phyloP scores from a whole-genome alignment of 2,113 vertebrate species.

The Syngnathus floridae region DNA sequence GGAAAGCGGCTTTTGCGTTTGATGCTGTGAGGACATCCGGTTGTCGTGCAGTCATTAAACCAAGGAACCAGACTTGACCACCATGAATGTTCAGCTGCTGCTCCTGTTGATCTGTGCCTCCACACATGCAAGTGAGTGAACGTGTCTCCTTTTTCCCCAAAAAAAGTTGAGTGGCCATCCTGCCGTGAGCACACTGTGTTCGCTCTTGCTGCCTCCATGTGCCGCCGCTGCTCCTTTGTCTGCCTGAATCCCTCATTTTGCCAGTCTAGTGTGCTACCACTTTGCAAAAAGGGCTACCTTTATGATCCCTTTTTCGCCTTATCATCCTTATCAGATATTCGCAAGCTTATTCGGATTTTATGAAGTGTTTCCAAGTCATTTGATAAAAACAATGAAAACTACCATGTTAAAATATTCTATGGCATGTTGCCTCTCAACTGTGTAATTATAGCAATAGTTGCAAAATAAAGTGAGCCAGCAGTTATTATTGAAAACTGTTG shows the following conservation, averaged over 20 bases:
- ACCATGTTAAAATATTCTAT: not conserved
- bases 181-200: conserved; percentile 49
- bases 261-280: conserved; percentile 10
- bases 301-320: not conserved
- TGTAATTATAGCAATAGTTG: not conserved
- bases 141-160: conserved; percentile 2
- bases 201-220: conserved; percentile 46
- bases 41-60: not conserved
- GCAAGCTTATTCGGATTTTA: not conserved
- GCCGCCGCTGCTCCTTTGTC: conserved; percentile 58
- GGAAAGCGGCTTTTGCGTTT: conserved; percentile 25
- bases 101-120: conserved; percentile 59
- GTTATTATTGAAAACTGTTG: not conserved
- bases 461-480: not conserved
- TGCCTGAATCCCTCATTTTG: conserved; percentile 35
- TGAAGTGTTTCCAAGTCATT: not conserved
- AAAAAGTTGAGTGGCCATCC: conserved; percentile 16
- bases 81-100: conserved; percentile 60
- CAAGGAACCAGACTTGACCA: conserved; percentile 34
- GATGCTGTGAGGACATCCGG: conserved; percentile 4
- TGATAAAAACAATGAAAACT: not conserved
- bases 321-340: too few relatives aligned
- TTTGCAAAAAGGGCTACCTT: conserved; percentile 2
- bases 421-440: not conserved
- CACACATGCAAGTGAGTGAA: conserved; percentile 65